These are phyloP conservation scores for Brachystomella parvula DNA, from an alignment of 1,140 invertebrate species.

Conservation along the genomic window DNA sequence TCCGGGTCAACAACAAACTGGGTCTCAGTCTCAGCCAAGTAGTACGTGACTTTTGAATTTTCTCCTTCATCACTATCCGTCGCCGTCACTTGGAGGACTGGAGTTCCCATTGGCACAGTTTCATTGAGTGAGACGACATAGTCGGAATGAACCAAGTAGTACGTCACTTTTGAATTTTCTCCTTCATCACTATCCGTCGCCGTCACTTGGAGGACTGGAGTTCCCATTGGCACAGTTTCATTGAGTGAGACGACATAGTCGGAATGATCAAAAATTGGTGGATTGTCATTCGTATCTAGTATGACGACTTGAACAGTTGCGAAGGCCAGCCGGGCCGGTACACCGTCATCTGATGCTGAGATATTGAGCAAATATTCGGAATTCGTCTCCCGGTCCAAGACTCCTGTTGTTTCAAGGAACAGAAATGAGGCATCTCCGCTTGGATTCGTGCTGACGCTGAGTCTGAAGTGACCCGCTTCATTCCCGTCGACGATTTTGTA, in stretches of 20 bases:
- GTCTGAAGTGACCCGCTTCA: constrained; percentile 72
- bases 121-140: constrained; percentile 87
- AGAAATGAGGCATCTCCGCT: constrained; percentile 79
- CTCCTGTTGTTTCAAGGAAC: constrained; percentile 79
- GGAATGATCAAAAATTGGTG: constrained; percentile 51
- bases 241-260: constrained; percentile 85
- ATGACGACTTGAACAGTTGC: constrained; percentile 82
- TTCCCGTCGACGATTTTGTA: constrained; percentile 83
- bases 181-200: constrained; percentile 86
- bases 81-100: constrained; percentile 79
- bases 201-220: constrained; percentile 74
- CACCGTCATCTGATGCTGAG: constrained; percentile 76
- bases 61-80: constrained; percentile 84
- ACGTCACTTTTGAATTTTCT: constrained; percentile 84
- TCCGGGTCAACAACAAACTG: constrained; percentile 83
- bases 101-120: constrained; percentile 75
- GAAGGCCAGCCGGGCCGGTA: constrained; percentile 69
- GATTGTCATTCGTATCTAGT: constrained; percentile 47
- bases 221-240: constrained; percentile 82
- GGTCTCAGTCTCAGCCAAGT: constrained; percentile 69
- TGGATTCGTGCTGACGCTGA: constrained; percentile 78
- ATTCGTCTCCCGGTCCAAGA: constrained; percentile 75
- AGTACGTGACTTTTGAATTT: constrained; percentile 86
- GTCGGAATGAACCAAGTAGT: constrained; percentile 67
- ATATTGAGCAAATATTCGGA: constrained; percentile 79